Evolutionary conservation across 2,888 invertebrate genomes (phyloP).

Genomic region (Spialia ferax): DNA sequence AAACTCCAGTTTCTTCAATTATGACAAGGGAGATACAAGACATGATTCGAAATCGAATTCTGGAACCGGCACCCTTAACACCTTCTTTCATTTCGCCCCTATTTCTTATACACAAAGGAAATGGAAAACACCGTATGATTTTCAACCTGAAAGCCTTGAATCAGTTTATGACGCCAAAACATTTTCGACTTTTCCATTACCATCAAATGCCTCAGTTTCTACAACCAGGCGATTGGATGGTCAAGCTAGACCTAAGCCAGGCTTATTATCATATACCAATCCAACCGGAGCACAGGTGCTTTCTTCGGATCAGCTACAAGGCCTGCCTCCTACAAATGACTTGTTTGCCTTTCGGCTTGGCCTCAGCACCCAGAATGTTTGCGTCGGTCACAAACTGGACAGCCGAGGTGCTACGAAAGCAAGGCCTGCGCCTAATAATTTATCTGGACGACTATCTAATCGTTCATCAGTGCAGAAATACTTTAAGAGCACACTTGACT

Average conservation of each 20-base stretch:
- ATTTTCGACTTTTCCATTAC: conserved; percentile 41
- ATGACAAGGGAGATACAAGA: neutral
- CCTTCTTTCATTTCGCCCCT: conserved; percentile 2
- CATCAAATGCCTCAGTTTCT: conserved; percentile 36
- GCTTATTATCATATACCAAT: conserved; percentile 44
- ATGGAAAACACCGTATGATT: conserved; percentile 33
- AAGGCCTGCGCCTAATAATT: conserved; percentile 39
- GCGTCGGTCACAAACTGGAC: conserved; percentile 45
- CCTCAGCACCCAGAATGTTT: conserved; percentile 44
- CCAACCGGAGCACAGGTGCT: conserved; percentile 31
- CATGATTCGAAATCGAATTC: neutral
- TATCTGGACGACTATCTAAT: conserved; percentile 43
- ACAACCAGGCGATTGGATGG: conserved; percentile 43
- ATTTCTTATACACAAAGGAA: neutral
- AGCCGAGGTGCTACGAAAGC: conserved; percentile 36
- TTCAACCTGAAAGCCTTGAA: conserved; percentile 44
- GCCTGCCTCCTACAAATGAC: conserved; percentile 43
- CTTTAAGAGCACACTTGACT: neutral
- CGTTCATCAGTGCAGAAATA: conserved; percentile 8
- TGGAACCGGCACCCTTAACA: neutral
- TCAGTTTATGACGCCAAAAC: conserved; percentile 33
- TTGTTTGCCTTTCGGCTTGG: conserved; percentile 45
- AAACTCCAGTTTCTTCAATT: neutral
- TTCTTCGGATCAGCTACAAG: conserved; percentile 39
- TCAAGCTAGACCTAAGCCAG: conserved; percentile 42